Evolutionary conservation across 1,140 invertebrate species (phyloP), one percentile per base, ranked within the genome.

Genomic region (Drosophila tropicalis): DNA sequence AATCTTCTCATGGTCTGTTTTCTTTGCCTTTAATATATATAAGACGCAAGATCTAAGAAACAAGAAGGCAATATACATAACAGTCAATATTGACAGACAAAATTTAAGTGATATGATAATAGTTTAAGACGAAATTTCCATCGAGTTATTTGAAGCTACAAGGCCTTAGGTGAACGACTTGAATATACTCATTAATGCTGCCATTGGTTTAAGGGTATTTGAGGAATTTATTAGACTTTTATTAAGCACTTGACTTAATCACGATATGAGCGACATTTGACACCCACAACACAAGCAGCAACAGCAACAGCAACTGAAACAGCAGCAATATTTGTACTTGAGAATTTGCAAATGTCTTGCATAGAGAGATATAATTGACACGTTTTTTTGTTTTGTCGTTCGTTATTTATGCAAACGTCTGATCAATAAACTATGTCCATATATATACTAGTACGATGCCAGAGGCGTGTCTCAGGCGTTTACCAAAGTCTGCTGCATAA

Each of bases 301-400:
- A 15, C 41, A 73, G 10, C 66, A 70, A 58, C 57, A 39, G 40
- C 34, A 65, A 65, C 64, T 67, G 70, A 61, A 10, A 58, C 47
- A 51, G 61, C 58, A 44, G 17, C 57, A 55, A 60, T 67, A 61
- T 77, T 76, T 76, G 82, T 79, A 60, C 82, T 85, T 85, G 82
- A 87, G 75, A 79, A 81, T 47, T 78, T 79, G 82, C 76, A 76
- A 86, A 76, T 86, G 72, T 67, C 69, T 71, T 32, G 47, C 62
- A 34, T 54, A 57, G 60, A 57, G 63, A 78, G 71, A 72, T 78
- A 82, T 78, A 82, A 82, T 72, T 74, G 74, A 54, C 54, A 58
- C 15, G 54, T 55, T 56, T 22, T 69, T 19, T 40, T 17, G n/a
- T n/a, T n/a, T n/a, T n/a, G n/a, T n/a, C n/a, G n/a, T 29, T 29